Evolutionary conservation across 2,888 invertebrate species (phyloP), one percentile per base, ranked within the genome.

Genomic region (Argyra leucocephala): DNA sequence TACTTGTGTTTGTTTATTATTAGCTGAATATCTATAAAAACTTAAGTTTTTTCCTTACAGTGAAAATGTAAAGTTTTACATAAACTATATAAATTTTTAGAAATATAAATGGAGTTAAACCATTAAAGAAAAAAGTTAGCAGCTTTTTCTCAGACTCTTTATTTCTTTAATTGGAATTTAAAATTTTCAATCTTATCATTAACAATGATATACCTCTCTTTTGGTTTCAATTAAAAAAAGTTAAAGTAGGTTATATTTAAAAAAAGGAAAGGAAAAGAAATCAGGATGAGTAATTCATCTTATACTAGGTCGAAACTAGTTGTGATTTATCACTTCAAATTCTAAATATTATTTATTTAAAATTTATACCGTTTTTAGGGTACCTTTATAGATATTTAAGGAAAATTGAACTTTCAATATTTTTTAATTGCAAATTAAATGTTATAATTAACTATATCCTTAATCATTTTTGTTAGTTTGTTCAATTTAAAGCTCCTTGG

Each of bases 41-140:
- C n/a, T n/a, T n/a, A n/a, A n/a, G n/a, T n/a, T n/a, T n/a, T n/a
- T n/a, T n/a, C n/a, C n/a, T 84, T 84, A 84, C 81, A 83, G 73
- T 85, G 84, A 85, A 86, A 85, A 83, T 84, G 81, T 84, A 85
- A 84, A 74, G 83, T 86, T 84, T 85, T 84, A 12, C 4, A n/a
- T n/a, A 84, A 85, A 85, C 83, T 85, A 85, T 82, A 82, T 82
- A 83, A 83, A 82, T n/a, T n/a, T n/a, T n/a, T 81, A 82, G 82
- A 83, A 83, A 83, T 76, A 79, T 74, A 76, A 80, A 80, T 76
- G 74, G 76, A 76, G 67, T 78, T 77, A 71, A 77, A 78, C 75
- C 76, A 77, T 83, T 82, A 82, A 78, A 73, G n/a, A n/a, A 80
- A 81, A 81, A 84, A 85, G 84, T 86, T 86, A 86, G 85, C 82